These are phyloP conservation scores for Misgurnus mizolepis DNA, from an alignment of 2,113 vertebrate genomes.

Conservation along the genomic window DNA sequence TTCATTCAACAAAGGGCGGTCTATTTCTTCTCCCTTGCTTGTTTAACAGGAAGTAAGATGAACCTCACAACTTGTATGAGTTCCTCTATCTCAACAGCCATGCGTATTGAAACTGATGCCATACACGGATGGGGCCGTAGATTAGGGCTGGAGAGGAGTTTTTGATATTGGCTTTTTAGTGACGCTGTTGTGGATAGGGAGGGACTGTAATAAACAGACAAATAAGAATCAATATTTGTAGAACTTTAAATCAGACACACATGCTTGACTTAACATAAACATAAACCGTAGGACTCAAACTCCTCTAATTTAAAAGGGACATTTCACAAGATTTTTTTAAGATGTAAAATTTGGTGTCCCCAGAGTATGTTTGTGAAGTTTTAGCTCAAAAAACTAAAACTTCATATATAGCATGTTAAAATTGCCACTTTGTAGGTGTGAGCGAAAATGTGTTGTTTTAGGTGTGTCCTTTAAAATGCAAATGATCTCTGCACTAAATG, in stretches of 20 bases:
- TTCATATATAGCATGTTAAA: too few relatives aligned
- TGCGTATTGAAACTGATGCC: slow-evolving; percentile 65
- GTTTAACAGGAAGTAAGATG: slow-evolving; percentile 76
- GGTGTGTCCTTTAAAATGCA: too few relatives aligned
- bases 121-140: slow-evolving; percentile 70
- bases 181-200: background rate
- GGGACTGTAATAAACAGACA: background rate
- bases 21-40: slow-evolving; percentile 62
- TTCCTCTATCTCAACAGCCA: slow-evolving; percentile 80
- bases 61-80: slow-evolving; percentile 70
- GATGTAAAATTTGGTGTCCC: too few relatives aligned
- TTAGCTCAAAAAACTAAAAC: too few relatives aligned
- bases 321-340: background rate
- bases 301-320: too few relatives aligned
- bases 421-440: too few relatives aligned
- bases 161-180: slow-evolving; percentile 1
- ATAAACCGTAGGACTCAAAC: background rate
- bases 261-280: background rate
- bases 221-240: background rate
- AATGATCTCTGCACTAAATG: too few relatives aligned
- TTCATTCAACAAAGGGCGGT: slow-evolving; percentile 47
- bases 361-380: too few relatives aligned
- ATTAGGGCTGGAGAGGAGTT: slow-evolving; percentile 65
- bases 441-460: too few relatives aligned
- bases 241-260: background rate